Percentiles rank a stretch among this genome's conserved stretches.
Evolutionary conservation across 2,888 invertebrate species (phyloP).

Genomic region (Drymonia ruficornis): DNA sequence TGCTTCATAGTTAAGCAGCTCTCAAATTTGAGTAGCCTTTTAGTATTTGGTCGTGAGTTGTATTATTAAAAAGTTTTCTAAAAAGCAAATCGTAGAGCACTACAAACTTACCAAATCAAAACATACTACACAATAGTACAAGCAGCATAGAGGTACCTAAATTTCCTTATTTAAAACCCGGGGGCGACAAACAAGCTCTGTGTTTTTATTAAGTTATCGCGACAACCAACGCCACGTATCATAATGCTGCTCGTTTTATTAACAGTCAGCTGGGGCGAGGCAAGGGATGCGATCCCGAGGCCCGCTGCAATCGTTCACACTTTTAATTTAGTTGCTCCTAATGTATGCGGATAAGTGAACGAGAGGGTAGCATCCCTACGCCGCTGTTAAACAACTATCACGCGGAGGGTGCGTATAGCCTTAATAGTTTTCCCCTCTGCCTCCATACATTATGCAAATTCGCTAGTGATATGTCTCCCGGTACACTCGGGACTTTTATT

Average conservation of each 20-base stretch:
- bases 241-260: conserved; percentile 80
- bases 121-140: conserved; percentile 24
- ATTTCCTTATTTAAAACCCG: conserved; percentile 55
- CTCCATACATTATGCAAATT: conserved; percentile 84
- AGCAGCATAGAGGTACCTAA: conserved; percentile 35
- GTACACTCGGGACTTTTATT: conserved; percentile 83
- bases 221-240: conserved; percentile 75
- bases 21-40: too few species aligned
- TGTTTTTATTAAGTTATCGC: conserved; percentile 72
- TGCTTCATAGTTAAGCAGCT: too few species aligned
- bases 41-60: too few species aligned
- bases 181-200: conserved; percentile 64
- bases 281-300: conserved; percentile 53
- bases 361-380: conserved; percentile 63
- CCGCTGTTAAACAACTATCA: conserved; percentile 81
- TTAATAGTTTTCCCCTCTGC: conserved; percentile 81
- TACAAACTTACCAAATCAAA: conserved; percentile 15
- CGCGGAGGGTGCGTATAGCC: conserved; percentile 70
- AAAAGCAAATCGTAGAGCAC: background rate
- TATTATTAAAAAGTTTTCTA: too few species aligned
- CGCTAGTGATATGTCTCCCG: conserved; percentile 81
- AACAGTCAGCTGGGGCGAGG: conserved; percentile 59
- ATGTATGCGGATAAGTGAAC: conserved; percentile 79
- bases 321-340: conserved; percentile 83
- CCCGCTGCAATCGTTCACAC: conserved; percentile 76